phyloP scores from a whole-genome alignment of 64 coral and sea anemone species.

The Stichodactyla helianthus region DNA sequence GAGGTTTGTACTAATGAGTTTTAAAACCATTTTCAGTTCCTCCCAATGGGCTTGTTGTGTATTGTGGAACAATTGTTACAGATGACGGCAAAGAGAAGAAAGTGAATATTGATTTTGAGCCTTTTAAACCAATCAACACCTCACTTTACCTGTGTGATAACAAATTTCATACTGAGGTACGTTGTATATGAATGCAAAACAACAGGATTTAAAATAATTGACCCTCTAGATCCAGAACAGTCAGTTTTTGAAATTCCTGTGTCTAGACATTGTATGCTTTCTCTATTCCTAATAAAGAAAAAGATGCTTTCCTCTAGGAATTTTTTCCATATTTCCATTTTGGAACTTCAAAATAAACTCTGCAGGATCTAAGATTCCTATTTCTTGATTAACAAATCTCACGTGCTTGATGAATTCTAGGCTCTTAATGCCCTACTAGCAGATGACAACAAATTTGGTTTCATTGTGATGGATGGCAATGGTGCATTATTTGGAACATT shows the following conservation, averaged over 20 bases:
- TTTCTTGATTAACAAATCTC: not conserved
- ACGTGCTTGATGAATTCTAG: constrained; percentile 3
- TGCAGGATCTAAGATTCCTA: too few species aligned
- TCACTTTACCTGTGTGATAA: constrained; percentile 96
- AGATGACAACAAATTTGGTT: constrained; percentile 99
- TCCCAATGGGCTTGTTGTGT: constrained; percentile 93
- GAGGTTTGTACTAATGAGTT: not conserved
- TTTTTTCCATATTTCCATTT: too few species aligned
- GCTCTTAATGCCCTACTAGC: constrained; percentile 93
- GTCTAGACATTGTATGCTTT: too few species aligned
- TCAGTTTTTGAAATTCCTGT: too few species aligned
- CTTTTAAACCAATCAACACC: constrained; percentile 96
- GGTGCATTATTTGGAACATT: constrained; percentile 93
- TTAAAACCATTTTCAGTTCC: constrained; percentile 59
- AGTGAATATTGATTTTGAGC: constrained; percentile 98
- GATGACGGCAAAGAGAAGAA: constrained; percentile 99
- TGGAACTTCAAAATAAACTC: too few species aligned
- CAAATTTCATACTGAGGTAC: constrained; percentile 99
- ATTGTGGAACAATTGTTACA: constrained; percentile 97
- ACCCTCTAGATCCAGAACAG: too few species aligned
- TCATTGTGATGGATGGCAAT: constrained; percentile 99
- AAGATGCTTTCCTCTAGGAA: too few species aligned
- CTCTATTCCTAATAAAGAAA: too few species aligned
- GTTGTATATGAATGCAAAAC: not conserved
- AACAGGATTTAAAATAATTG: not conserved